Base-by-base conservation (phyloP, 2,797 vertebrate species). In the Acomys russatus region DNA sequence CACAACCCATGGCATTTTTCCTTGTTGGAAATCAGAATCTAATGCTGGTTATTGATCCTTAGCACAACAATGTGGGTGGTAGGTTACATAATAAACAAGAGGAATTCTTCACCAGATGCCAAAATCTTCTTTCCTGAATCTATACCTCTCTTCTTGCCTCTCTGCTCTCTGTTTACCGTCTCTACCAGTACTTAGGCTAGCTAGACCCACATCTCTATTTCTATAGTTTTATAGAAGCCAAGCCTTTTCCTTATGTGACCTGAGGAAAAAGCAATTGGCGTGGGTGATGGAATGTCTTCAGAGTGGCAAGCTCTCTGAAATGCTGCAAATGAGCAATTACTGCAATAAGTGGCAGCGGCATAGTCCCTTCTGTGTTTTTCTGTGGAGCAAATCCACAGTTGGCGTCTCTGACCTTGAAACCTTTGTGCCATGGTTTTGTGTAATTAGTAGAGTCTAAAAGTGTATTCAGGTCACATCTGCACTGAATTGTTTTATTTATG, bases 401-500 rank as follows among this genome's bases (percentile, higher is more conserved):
- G 30, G 83, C 61, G 96, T 73, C 33, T 85, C 84, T 96, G 97
- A 97, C 97, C 97, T 97, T 97, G 96, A 97, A 98, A 95, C 80
- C 64, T 90, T 76, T 85, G 87, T 97, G 78, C 9, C 71, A 68
- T n/a, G 66, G 23, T 33, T 95, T 97, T 97, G 83, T 10, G 56
- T 85, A 97, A 96, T 71, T 90, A 97, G 91, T 80, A 94, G 91
- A 91, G 87, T 97, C 94, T 95, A 97, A 98, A 98, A 95, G 35
- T 94, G 83, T 98, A 98, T 97, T 97, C 80, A 93, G 96, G 91
- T 92, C 96, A 98, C 95, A 98, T 97, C 94, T 97, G 93, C 74
- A 77, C 96, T 70, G 90, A 94, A 97, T 80, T 97, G 83, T 90
- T 98, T 98, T 98, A 95, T 98, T 98, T 98, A 95, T 83, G 6